Evolutionary conservation across 2,797 vertebrate species (phyloP).

Genomic region (Phoeniculus purpureus): DNA sequence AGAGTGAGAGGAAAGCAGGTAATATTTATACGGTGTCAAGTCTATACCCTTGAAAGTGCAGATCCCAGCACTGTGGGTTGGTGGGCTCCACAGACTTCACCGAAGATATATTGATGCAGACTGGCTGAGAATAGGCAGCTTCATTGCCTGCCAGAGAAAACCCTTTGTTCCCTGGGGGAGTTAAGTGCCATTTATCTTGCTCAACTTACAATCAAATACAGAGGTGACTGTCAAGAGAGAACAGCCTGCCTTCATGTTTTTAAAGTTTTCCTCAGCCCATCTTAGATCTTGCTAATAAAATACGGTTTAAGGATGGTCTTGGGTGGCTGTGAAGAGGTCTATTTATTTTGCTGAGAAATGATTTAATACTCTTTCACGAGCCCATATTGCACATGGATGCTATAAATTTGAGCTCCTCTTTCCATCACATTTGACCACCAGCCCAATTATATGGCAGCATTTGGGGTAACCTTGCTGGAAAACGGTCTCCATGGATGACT

Average conservation of each 20-base stretch:
- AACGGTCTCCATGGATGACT: neutral
- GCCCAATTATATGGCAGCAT: neutral
- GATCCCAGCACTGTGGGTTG: neutral
- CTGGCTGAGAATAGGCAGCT: neutral
- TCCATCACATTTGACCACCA: neutral
- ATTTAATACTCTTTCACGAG: neutral
- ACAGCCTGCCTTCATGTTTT: neutral
- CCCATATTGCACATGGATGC: neutral
- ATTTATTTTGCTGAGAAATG: neutral
- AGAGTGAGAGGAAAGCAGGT: constrained; percentile 11
- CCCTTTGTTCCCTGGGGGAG: neutral
- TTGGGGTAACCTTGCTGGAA: neutral
- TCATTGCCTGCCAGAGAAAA: neutral
- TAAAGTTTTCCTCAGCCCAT: neutral
- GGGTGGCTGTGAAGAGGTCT: neutral
- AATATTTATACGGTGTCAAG: constrained; percentile 39
- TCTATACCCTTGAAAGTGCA: constrained; percentile 39
- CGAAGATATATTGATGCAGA: constrained; percentile 19
- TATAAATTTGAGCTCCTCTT: neutral
- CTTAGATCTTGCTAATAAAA: constrained; percentile 20
- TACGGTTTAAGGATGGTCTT: neutral
- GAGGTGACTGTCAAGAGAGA: neutral
- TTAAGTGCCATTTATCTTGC: constrained; percentile 5
- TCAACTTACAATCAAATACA: neutral
- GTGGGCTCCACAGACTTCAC: neutral